These are phyloP conservation scores for Corythoichthys haematopterus DNA, from an alignment of 2,113 vertebrate species.

Conservation along the genomic window DNA sequence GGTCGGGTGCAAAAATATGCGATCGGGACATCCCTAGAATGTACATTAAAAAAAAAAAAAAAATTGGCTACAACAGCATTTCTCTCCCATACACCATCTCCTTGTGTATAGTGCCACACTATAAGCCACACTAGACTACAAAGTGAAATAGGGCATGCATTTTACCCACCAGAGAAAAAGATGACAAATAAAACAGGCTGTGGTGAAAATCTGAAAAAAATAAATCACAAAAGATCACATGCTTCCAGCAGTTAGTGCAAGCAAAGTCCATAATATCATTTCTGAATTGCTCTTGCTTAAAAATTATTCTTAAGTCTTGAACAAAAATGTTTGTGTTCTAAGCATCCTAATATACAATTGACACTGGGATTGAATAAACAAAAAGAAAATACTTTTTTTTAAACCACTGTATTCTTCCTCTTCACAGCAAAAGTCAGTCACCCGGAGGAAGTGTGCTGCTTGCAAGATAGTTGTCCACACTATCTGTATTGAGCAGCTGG, in stretches of 20 bases:
- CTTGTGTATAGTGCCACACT: too few species aligned
- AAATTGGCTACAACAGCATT: too few species aligned
- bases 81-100: too few species aligned
- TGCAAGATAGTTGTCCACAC: conserved; percentile 96
- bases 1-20: too few species aligned
- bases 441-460: conserved; percentile 91
- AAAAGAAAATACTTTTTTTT: not conserved
- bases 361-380: not conserved
- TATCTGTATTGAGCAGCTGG: conserved; percentile 89
- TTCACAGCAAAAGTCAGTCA: conserved; percentile 83
- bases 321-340: too few species aligned
- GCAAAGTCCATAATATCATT: too few species aligned
- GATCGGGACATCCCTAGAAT: too few species aligned
- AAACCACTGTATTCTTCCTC: not conserved
- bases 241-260: not conserved
- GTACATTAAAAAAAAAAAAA: too few species aligned
- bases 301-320: too few species aligned
- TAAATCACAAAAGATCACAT: not conserved
- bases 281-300: too few species aligned
- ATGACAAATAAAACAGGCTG: not conserved
- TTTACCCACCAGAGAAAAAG: not conserved
- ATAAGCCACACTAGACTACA: too few species aligned
- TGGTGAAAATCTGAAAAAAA: not conserved
- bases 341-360: not conserved
- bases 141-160: not conserved